These are phyloP conservation scores for Acanthis flammea DNA, from an alignment of 2,797 vertebrate species.

Conservation along the genomic window DNA sequence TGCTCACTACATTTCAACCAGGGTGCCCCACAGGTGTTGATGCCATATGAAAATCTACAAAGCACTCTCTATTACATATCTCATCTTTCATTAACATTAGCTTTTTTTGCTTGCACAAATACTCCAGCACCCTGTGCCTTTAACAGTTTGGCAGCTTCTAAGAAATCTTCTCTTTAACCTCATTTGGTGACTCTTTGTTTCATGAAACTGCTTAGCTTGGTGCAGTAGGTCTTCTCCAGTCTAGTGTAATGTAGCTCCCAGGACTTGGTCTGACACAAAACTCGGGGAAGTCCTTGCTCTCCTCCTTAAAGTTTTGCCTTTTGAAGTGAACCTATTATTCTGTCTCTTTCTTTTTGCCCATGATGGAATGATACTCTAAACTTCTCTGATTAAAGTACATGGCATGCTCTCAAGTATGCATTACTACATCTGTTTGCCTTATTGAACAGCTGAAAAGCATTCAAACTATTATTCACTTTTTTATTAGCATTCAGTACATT, in stretches of 20 bases:
- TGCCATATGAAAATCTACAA: neutral
- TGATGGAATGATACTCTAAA: constrained; percentile 2
- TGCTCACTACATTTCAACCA: neutral
- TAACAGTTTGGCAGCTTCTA: neutral
- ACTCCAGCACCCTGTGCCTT: neutral
- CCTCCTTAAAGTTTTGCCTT: neutral
- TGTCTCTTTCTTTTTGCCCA: neutral
- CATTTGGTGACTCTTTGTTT: neutral
- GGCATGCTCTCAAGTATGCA: constrained; percentile 25
- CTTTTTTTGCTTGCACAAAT: neutral
- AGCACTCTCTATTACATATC: neutral
- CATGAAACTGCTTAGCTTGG: neutral
- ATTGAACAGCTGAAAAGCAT: constrained; percentile 61
- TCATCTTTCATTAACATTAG: neutral
- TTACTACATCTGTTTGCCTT: constrained; percentile 62
- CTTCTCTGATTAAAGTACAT: neutral
- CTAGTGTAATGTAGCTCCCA: neutral
- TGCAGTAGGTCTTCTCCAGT: neutral
- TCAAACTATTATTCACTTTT: constrained; percentile 36
- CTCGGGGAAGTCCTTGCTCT: neutral
- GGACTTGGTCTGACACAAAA: neutral
- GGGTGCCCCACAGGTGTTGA: neutral
- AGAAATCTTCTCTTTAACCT: neutral
- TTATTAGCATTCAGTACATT: constrained; percentile 48
- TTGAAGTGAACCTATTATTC: neutral